Percentiles rank a stretch among this genome's conserved stretches.
These are phyloP conservation scores for Phalacrocorax brasilianus DNA, from an alignment of 2,113 vertebrate species.

Conservation along the genomic window DNA sequence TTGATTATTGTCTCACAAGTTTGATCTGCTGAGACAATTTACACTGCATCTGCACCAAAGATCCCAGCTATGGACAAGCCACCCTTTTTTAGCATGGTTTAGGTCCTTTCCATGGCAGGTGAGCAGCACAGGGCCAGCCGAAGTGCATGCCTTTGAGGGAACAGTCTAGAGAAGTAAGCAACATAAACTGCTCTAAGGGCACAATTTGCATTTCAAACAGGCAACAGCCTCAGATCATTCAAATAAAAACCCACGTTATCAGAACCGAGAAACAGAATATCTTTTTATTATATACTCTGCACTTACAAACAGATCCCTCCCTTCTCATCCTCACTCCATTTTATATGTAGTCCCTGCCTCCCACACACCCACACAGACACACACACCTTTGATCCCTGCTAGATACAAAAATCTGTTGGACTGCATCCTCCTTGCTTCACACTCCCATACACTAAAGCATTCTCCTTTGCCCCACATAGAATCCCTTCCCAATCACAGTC, in stretches of 20 bases:
- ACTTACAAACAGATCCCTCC: slow-evolving; percentile 42
- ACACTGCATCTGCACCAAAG: background rate
- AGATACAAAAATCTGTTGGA: background rate
- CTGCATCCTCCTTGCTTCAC: background rate
- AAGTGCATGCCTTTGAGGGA: background rate
- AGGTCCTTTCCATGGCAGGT: background rate
- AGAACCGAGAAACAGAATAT: slow-evolving; percentile 17
- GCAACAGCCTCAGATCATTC: slow-evolving; percentile 41
- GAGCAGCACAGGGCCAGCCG: background rate
- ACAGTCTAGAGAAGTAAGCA: slow-evolving; percentile 22
- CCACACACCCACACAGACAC: background rate
- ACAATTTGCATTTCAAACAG: slow-evolving; percentile 64
- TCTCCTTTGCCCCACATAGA: background rate
- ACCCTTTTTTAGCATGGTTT: background rate
- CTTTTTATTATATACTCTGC: slow-evolving; percentile 8
- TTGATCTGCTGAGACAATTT: background rate
- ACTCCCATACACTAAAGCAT: background rate
- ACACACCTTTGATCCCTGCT: slow-evolving; percentile 34
- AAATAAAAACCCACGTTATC: slow-evolving; percentile 38
- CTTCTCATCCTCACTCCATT: background rate
- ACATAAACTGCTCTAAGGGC: slow-evolving; percentile 40
- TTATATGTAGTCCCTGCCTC: background rate
- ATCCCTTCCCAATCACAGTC: background rate
- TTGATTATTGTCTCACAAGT: background rate
- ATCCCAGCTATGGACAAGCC: background rate